phyloP scores from a whole-genome alignment of 1,140 invertebrate genomes.

The Druon quercuslanigerum region DNA sequence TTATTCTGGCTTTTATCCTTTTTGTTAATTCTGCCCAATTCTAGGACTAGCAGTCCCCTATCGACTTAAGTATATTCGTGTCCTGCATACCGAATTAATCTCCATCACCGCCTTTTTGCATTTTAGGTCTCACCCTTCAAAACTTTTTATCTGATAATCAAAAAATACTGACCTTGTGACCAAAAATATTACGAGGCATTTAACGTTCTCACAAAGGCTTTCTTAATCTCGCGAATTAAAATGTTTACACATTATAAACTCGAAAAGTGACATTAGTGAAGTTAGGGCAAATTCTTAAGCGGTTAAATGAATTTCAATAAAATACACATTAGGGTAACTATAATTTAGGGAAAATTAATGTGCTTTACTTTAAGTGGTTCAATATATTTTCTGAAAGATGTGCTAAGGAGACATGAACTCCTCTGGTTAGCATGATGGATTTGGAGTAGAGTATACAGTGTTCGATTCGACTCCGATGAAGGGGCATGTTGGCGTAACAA shows the following conservation, averaged over 20 bases:
- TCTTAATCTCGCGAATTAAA: too few relatives aligned
- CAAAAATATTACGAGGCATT: too few relatives aligned
- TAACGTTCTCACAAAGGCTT: too few relatives aligned
- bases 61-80: not conserved
- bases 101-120: not conserved
- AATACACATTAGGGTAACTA: too few relatives aligned
- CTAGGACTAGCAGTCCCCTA: not conserved
- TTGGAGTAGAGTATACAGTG: not conserved
- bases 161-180: not conserved
- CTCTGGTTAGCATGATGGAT: not conserved
- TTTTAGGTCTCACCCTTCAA: not conserved
- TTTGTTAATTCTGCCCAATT: conserved; percentile 16
- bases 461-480: not conserved
- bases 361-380: not conserved
- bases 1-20: conserved; percentile 1
- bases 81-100: not conserved
- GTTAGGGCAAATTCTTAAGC: too few relatives aligned
- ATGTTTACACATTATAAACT: too few relatives aligned
- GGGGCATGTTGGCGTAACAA: conserved; percentile 16
- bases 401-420: not conserved
- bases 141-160: not conserved
- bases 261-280: too few relatives aligned
- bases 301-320: too few relatives aligned
- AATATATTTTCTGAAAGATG: not conserved
- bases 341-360: too few relatives aligned